A percentile compares a stretch with the other conserved stretches of the same genome.
Conservation (phyloP, 2,888 invertebrate genomes). For the Stenurella melanura region DNA sequence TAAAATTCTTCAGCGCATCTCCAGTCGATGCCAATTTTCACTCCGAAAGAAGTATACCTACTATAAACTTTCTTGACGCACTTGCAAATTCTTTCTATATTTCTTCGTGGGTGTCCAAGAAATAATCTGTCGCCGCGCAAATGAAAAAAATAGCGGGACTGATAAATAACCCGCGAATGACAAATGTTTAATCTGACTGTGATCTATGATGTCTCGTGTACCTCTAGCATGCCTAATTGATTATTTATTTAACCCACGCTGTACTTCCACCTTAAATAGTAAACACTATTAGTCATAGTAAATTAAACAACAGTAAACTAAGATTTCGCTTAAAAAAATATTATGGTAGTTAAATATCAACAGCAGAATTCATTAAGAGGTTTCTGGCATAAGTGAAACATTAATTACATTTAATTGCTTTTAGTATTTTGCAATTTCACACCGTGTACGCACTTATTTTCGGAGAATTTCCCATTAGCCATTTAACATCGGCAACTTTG, state of each 20-base stretch:
- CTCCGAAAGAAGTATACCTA: no score
- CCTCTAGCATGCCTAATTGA: background rate
- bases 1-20: no score
- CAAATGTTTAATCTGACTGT: background rate
- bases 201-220: background rate
- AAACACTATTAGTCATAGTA: background rate
- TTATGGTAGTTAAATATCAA: background rate
- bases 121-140: background rate
- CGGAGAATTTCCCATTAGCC: no score
- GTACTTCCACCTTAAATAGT: background rate
- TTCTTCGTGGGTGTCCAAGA: background rate
- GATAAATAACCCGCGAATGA: background rate
- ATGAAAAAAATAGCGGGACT: background rate
- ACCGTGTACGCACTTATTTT: no score
- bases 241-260: conserved; percentile 1
- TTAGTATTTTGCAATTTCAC: background rate
- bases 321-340: background rate
- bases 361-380: background rate
- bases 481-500: no score
- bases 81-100: no score
- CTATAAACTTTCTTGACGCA: no score
- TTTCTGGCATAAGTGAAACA: background rate
- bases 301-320: background rate
- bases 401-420: background rate
- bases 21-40: no score